Base-by-base conservation (phyloP, 2,888 invertebrate species). In the Cephus pulcher region DNA sequence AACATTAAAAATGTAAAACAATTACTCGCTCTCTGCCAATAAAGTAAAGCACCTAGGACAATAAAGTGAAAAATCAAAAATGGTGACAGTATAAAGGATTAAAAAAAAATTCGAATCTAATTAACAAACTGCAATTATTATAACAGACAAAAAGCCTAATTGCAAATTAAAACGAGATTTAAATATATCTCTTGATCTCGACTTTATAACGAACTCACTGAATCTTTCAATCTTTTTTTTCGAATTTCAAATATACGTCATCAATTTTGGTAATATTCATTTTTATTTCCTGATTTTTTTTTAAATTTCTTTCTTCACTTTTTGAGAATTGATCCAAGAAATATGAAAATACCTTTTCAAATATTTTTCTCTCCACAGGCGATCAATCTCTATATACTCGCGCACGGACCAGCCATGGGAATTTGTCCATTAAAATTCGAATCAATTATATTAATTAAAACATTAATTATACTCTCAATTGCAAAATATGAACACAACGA, bases 401-500 rank as follows among this genome's bases (percentile, higher is more conserved):
- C 74, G 15, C 79, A 79, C 79, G 77, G 77, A 73, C 76, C 77
- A 78, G 79, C 80, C 73, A 78, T 69, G 79, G 56, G 40, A 9
- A 68, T 56, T 56, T 56, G 9, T 56, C 23, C 56, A 56, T 56
- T 76, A 75, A 78, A 40, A 71, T 71, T 34, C 69, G 75, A 73
- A 74, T 73, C 75, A 80, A 81, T 75, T 78, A 77, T 3, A 81
- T 33, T 80, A 80, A 78, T 83, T 81, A 81, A 76, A 82, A 82
- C 74, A 74, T 78, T 77, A 80, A 33, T 34, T 83, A 85, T 84
- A 81, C 76, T 83, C 77, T 81, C 75, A 84, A 84, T 79, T 82
- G 80, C 76, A 74, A 74, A 56, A 56, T 80, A 79, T 83, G 83
- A 85, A 85, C 85, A 85, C 81, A 85, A 85, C 81, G 34, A 82